Evolutionary conservation across 2,797 vertebrate genomes (phyloP), one percentile per base, ranked within the genome.

Genomic region (Halcyon leucocephala): DNA sequence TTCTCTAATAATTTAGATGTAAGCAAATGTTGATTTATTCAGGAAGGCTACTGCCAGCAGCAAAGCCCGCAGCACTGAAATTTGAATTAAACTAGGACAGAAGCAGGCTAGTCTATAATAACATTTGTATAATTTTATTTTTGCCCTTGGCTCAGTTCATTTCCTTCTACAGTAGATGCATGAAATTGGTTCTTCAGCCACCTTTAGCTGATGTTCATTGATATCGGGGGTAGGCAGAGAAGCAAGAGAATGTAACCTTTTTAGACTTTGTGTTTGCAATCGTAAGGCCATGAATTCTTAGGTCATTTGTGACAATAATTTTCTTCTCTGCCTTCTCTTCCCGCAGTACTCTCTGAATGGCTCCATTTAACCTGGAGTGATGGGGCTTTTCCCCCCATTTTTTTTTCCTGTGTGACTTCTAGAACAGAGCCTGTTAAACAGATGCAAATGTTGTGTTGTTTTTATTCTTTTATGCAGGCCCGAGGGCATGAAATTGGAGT

Each of bases 21-120:
- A 99, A 99, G 99, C 99, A 99, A 99, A 99, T 99, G 99, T 99
- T 99, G 99, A 99, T 99, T 99, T 99, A 99, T 99, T 99, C 99
- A 99, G 99, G 98, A 99, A 99, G 99, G 99, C 98, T 98, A 99
- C 98, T 97, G 99, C 99, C 99, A 96, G 97, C 96, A 99, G 99
- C 99, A 92, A 98, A 90, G 98, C 99, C 99, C 96, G 98, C 96
- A 98, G 99, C 98, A 97, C 97, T 98, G 98, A 99, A 99, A 99
- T 99, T 99, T 99, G 99, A 99, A 99, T 99, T 99, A 99, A 99
- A 99, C 98, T 99, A 99, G 99, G 99, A 99, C 99, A 99, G 99
- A 99, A 99, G 99, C 99, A 99, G 99, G 99, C 99, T 98, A 99
- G 98, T 99, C 99, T 99, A 99, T 99, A 99, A 99, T 99, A 99